phyloP scores from a whole-genome alignment of 2,888 invertebrate genomes.

The Synergus umbraculus region DNA sequence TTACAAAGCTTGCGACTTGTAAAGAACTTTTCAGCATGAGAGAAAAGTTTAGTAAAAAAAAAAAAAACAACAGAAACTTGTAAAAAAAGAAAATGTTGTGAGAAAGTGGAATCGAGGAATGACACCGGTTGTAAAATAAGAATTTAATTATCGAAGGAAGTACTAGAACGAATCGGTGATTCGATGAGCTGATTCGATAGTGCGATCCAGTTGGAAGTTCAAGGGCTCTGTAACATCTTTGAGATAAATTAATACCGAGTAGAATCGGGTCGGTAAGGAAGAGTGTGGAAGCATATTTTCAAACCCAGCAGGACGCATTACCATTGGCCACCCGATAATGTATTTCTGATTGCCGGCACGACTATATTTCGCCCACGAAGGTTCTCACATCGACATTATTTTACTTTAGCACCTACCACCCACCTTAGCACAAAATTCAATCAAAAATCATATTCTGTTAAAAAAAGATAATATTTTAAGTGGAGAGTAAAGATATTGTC shows the following conservation, averaged over 20 bases:
- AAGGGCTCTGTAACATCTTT: slow-evolving; percentile 39
- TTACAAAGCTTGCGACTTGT: background rate
- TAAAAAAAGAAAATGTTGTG: background rate
- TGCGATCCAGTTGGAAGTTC: slow-evolving; percentile 35
- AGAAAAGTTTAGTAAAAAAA: background rate
- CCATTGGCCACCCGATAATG: slow-evolving; percentile 72
- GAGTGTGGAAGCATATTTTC: slow-evolving; percentile 62
- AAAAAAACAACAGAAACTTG: background rate
- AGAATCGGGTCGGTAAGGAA: slow-evolving; percentile 33
- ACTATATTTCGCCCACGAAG: slow-evolving; percentile 58
- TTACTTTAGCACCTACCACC: slow-evolving; percentile 7
- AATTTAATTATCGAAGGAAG: slow-evolving; percentile 27
- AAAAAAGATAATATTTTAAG: background rate
- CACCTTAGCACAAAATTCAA: slow-evolving; percentile 20
- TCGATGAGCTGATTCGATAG: slow-evolving; percentile 27
- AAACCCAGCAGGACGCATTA: slow-evolving; percentile 71
- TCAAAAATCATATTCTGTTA: background rate
- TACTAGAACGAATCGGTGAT: slow-evolving; percentile 19
- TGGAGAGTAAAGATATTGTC: background rate
- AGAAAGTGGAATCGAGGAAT: background rate
- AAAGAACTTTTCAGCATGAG: background rate
- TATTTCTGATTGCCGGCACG: slow-evolving; percentile 74
- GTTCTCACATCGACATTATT: slow-evolving; percentile 45
- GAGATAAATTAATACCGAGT: slow-evolving; percentile 40
- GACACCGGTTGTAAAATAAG: background rate